Evolutionary conservation across 1,140 invertebrate species (phyloP).

Genomic region (Medauroidea extradentata): DNA sequence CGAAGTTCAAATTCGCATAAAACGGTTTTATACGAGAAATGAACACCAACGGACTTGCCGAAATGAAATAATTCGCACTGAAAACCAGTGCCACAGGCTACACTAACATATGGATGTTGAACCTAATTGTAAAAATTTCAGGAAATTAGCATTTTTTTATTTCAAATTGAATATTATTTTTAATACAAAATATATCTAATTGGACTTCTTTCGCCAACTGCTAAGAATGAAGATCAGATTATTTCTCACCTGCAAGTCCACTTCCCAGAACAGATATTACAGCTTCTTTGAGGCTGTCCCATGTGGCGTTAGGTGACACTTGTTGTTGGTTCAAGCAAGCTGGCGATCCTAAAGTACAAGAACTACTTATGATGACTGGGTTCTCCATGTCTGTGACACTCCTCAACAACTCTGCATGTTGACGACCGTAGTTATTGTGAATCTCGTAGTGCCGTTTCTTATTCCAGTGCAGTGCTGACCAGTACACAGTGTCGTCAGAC

Average conservation of each 20-base stretch:
- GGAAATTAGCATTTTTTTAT: too few species aligned
- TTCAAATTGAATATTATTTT: too few species aligned
- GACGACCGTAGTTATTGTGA: conserved; percentile 9
- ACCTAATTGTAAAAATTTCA: too few species aligned
- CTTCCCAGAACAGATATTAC: background rate
- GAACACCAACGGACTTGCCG: too few species aligned
- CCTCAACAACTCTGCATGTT: background rate
- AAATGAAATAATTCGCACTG: too few species aligned
- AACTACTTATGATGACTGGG: background rate
- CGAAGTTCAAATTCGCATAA: too few species aligned
- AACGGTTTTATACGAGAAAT: too few species aligned
- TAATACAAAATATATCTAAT: too few species aligned
- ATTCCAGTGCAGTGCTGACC: background rate
- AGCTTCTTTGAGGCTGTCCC: background rate
- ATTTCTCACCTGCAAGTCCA: conserved; percentile 42
- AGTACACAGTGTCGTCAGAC: conserved; percentile 5
- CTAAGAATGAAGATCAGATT: too few species aligned
- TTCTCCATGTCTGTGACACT: background rate
- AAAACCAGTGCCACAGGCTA: too few species aligned
- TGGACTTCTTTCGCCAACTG: too few species aligned
- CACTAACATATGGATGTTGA: too few species aligned
- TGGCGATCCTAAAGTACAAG: background rate
- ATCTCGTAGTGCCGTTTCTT: background rate
- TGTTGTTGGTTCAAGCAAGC: background rate
- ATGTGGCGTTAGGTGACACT: background rate